These are phyloP conservation scores for Clanis bilineata DNA, from an alignment of 2,888 invertebrate species.

Conservation along the genomic window DNA sequence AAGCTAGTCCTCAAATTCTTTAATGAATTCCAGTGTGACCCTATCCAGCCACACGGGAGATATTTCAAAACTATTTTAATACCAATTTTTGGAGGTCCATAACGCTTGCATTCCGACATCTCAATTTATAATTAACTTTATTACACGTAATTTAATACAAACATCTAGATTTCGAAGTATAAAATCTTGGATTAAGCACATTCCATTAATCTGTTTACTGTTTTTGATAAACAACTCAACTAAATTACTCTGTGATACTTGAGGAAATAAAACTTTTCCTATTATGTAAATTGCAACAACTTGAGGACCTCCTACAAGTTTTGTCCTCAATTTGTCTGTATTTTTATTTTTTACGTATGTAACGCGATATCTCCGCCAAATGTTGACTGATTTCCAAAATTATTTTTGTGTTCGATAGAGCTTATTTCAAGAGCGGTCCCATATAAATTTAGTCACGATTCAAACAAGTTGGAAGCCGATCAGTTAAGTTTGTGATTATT, in stretches of 20 bases:
- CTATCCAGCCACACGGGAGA: not conserved
- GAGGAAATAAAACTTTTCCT: not conserved
- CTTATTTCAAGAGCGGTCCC: too few relatives aligned
- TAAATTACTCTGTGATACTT: not conserved
- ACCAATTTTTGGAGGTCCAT: not conserved
- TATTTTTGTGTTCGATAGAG: too few relatives aligned
- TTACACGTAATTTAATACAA: not conserved
- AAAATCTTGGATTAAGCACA: too few relatives aligned
- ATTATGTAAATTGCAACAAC: conserved; percentile 13
- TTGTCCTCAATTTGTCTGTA: too few relatives aligned
- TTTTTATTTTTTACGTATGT: too few relatives aligned
- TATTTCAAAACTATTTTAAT: conserved; percentile 1
- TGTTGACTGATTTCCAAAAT: too few relatives aligned
- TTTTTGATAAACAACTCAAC: not conserved
- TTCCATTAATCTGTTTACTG: not conserved
- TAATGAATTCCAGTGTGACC: not conserved
- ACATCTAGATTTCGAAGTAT: too few relatives aligned
- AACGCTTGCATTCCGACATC: not conserved
- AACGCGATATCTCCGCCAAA: too few relatives aligned
- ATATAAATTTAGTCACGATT: too few relatives aligned
- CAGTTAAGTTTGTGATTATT: too few relatives aligned
- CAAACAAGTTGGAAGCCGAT: too few relatives aligned
- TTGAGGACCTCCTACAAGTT: conserved; percentile 1
- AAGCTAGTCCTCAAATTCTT: not conserved
- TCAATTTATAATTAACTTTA: too few relatives aligned